These are phyloP conservation scores for Heliconius charithonia DNA, from an alignment of 2,888 invertebrate species.

Conservation along the genomic window DNA sequence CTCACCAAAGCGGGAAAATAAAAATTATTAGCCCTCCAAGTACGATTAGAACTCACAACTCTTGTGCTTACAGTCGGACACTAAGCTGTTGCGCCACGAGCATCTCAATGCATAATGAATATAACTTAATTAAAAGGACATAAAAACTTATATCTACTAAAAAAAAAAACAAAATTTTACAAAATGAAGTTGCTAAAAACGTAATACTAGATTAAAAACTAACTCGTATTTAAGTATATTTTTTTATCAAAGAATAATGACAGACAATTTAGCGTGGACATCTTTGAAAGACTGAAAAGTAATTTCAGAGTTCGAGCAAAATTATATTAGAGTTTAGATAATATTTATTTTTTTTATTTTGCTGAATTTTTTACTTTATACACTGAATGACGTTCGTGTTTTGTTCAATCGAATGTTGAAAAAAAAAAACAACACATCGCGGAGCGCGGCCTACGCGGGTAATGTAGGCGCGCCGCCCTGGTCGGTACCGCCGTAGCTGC, in stretches of 20 bases:
- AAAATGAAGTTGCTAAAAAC: neutral
- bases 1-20: neutral
- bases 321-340: neutral
- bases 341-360: neutral
- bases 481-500: too few relatives aligned
- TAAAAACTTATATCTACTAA: too few relatives aligned
- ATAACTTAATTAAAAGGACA: too few relatives aligned
- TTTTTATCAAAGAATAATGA: neutral
- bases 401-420: too few relatives aligned
- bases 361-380: too few relatives aligned
- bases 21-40: neutral
- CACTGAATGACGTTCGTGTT: too few relatives aligned
- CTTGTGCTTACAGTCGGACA: too few relatives aligned
- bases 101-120: too few relatives aligned
- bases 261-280: neutral
- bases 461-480: too few relatives aligned
- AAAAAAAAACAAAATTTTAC: neutral
- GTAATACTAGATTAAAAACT: neutral
- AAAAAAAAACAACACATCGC: too few relatives aligned
- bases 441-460: too few relatives aligned
- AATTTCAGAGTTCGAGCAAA: neutral
- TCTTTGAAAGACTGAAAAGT: neutral
- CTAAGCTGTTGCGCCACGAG: too few relatives aligned
- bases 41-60: neutral
- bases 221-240: neutral